Evolutionary conservation across 2,888 invertebrate species (phyloP).

Genomic region (Phoenoteleia sp.): DNA sequence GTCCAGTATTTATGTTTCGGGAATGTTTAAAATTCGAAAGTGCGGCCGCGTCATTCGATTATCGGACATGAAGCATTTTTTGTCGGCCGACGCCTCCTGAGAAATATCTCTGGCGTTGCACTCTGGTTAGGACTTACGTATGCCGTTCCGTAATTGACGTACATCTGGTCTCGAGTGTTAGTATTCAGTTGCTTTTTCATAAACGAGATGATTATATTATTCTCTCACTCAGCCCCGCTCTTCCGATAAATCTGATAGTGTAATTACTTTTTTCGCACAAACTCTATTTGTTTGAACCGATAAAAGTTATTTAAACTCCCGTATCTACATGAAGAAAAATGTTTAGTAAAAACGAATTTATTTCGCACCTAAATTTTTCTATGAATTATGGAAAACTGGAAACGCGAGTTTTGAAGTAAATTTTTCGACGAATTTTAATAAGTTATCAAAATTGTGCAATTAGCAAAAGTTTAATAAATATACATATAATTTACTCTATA

Average conservation of each 20-base stretch:
- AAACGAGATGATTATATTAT: conserved; percentile 39
- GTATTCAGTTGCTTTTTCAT: conserved; percentile 25
- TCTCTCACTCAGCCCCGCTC: not conserved
- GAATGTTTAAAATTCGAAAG: conserved; percentile 53
- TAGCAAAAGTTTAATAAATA: too few relatives aligned
- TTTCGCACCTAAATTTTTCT: too few relatives aligned
- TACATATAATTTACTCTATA: too few relatives aligned
- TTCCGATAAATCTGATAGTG: conserved; percentile 7
- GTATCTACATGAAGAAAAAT: too few relatives aligned
- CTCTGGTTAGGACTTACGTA: conserved; percentile 8
- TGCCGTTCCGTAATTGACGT: conserved; percentile 27
- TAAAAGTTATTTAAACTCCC: not conserved
- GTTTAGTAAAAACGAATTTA: too few relatives aligned
- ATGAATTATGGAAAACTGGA: too few relatives aligned
- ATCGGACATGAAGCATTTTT: conserved; percentile 32
- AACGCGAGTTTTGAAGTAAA: too few relatives aligned
- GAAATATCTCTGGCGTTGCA: conserved; percentile 31
- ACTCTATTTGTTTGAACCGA: not conserved
- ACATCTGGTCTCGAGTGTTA: conserved; percentile 61
- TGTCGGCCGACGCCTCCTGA: conserved; percentile 27
- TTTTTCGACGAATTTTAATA: too few relatives aligned
- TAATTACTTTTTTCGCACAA: conserved; percentile 1
- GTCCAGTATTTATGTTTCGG: conserved; percentile 32
- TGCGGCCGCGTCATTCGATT: conserved; percentile 27
- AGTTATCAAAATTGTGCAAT: too few relatives aligned